These are phyloP conservation scores for Aldabrachelys gigantea DNA, from an alignment of 2,113 vertebrate species.

Conservation along the genomic window DNA sequence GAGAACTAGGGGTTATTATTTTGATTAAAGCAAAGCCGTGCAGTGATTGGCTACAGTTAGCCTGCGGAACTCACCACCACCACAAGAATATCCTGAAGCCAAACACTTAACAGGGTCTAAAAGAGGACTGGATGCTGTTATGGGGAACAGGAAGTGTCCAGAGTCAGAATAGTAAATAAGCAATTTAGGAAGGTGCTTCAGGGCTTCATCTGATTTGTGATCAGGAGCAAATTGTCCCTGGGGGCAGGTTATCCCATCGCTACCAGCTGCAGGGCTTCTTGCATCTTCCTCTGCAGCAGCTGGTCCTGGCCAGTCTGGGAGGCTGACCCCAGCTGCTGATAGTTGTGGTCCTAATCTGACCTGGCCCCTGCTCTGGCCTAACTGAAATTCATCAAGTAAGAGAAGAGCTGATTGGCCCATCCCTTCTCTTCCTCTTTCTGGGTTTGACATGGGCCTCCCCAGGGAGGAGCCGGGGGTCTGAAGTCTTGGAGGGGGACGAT, in stretches of 20 bases:
- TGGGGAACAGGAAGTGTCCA: background rate
- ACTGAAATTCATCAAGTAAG: background rate
- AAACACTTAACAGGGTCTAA: background rate
- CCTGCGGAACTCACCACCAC: background rate
- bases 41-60: background rate
- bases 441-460: background rate
- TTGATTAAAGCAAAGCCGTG: background rate
- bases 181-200: background rate
- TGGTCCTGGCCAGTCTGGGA: background rate
- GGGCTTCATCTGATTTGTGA: too few relatives aligned
- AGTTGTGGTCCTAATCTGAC: background rate
- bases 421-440: background rate
- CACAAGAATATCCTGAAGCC: background rate
- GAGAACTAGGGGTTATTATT: background rate
- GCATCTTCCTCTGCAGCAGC: background rate
- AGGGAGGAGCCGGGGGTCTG: background rate
- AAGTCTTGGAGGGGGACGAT: background rate
- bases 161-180: background rate
- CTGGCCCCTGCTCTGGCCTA: background rate
- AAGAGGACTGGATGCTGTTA: background rate
- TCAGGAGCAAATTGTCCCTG: rapidly evolving
- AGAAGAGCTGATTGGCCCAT: background rate
- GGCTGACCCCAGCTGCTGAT: background rate
- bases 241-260: background rate
- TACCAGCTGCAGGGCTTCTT: background rate